These are phyloP conservation scores for Seira ritae DNA, from an alignment of 2,888 invertebrate genomes.

Conservation along the genomic window DNA sequence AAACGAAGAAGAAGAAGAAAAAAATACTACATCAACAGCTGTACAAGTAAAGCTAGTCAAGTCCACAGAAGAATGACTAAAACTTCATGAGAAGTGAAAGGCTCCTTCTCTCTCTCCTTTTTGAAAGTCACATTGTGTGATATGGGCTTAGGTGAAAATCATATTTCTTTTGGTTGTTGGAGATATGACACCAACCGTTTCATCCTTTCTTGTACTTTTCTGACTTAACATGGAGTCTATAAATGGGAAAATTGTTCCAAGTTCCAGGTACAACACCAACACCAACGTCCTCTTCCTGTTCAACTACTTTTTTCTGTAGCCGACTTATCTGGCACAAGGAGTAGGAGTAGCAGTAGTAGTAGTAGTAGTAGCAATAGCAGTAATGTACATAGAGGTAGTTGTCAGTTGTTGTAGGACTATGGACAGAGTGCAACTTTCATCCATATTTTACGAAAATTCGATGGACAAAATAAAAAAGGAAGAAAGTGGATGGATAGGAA, in stretches of 20 bases:
- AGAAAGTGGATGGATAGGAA: too few species aligned
- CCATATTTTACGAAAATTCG: too few species aligned
- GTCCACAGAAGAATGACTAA: slow-evolving; percentile 16
- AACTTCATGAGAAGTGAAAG: slow-evolving; percentile 15
- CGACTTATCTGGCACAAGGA: too few species aligned
- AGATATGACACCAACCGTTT: slow-evolving; percentile 10
- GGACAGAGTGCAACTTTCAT: too few species aligned
- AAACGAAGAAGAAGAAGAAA: background rate
- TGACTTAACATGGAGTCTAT: slow-evolving; percentile 14
- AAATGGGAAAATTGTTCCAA: background rate
- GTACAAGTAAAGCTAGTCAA: background rate
- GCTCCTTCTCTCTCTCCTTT: background rate
- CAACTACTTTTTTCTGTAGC: background rate
- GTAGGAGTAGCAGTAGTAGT: too few species aligned
- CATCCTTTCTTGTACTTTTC: slow-evolving; percentile 5
- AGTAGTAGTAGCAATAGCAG: too few species aligned
- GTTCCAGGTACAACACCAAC: background rate
- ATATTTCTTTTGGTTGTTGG: slow-evolving; percentile 18
- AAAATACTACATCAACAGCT: slow-evolving; percentile 2
- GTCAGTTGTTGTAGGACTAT: too few species aligned
- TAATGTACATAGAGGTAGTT: too few species aligned
- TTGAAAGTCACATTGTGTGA: slow-evolving; percentile 14
- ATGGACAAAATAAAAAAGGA: too few species aligned
- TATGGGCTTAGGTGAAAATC: slow-evolving; percentile 31
- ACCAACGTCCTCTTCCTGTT: slow-evolving; percentile 9